phyloP scores from a whole-genome alignment of 2,797 vertebrate genomes.

The Triplophysa yarkandensis region DNA sequence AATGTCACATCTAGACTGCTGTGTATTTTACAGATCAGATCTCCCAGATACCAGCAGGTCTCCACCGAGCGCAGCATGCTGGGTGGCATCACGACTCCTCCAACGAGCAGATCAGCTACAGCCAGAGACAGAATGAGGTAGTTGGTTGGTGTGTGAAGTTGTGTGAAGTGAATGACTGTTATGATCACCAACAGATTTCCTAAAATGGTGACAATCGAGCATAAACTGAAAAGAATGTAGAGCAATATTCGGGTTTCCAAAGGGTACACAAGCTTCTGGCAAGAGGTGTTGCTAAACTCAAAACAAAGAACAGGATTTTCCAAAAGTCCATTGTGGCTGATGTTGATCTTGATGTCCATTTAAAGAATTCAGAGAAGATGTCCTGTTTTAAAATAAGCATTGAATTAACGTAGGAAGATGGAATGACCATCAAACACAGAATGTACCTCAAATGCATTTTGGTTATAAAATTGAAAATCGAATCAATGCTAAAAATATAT shows the following conservation, averaged over 20 bases:
- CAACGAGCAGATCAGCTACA: constrained; percentile 53
- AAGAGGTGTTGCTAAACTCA: constrained; percentile 64
- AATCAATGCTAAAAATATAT: too few relatives aligned
- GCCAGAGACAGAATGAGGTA: constrained; percentile 50
- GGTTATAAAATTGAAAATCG: too few relatives aligned
- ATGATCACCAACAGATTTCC: constrained; percentile 58
- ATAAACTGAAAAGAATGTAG: constrained; percentile 43
- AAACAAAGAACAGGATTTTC: constrained; percentile 48
- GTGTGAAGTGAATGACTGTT: constrained; percentile 54
- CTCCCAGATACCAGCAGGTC: constrained; percentile 63
- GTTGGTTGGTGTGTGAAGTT: constrained; percentile 54
- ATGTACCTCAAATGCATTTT: too few relatives aligned
- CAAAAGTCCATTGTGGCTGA: not conserved
- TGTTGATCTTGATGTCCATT: constrained; percentile 12
- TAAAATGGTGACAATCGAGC: constrained; percentile 47
- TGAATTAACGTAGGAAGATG: too few relatives aligned
- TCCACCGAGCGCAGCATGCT: constrained; percentile 71
- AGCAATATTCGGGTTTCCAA: constrained; percentile 41
- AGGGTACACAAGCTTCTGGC: constrained; percentile 54
- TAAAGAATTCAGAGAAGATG: too few relatives aligned
- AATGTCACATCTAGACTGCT: constrained; percentile 69
- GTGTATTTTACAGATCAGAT: constrained; percentile 63
- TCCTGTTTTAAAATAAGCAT: not conserved
- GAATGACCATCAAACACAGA: too few relatives aligned
- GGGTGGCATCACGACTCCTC: constrained; percentile 57